A percentile compares a stretch with the other conserved stretches of the same genome.
These are phyloP conservation scores for Pelobates cultripes DNA, from an alignment of 2,797 vertebrate genomes.

Conservation along the genomic window DNA sequence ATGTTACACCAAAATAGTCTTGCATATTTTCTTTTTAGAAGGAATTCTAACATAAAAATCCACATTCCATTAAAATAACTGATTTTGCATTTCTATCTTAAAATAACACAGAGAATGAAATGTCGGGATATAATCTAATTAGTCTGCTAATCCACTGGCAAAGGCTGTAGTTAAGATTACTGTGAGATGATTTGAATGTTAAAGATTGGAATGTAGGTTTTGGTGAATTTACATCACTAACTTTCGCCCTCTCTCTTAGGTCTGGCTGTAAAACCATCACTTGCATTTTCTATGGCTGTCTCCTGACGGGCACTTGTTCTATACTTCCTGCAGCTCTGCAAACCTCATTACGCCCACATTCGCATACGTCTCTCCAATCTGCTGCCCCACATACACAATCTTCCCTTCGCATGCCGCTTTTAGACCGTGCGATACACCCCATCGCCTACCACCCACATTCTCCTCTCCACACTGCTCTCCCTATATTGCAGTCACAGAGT, in stretches of 20 bases:
- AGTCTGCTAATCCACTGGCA: no score
- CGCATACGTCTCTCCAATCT: not conserved
- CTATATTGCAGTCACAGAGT: conserved; percentile 6
- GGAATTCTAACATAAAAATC: no score
- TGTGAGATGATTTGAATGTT: no score
- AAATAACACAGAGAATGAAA: no score
- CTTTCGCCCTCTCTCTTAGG: conserved; percentile 23
- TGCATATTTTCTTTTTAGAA: no score
- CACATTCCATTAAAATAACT: no score
- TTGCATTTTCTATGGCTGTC: conserved; percentile 31
- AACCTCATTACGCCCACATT: conserved; percentile 16
- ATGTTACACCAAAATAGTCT: no score
- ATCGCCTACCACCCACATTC: conserved; percentile 13
- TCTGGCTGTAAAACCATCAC: conserved; percentile 18
- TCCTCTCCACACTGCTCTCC: conserved; percentile 2
- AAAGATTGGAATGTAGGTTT: not conserved
- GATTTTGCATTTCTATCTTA: no score
- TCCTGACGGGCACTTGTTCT: conserved; percentile 27
- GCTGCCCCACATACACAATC: not conserved
- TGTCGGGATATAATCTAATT: no score
- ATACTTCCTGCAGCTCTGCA: conserved; percentile 18
- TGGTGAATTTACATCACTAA: not conserved
- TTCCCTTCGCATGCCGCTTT: not conserved
- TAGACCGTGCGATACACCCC: conserved; percentile 4
- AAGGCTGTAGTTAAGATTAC: no score